Evolutionary conservation across 2,888 invertebrate species (phyloP).

Genomic region (Cantharis nigra): DNA sequence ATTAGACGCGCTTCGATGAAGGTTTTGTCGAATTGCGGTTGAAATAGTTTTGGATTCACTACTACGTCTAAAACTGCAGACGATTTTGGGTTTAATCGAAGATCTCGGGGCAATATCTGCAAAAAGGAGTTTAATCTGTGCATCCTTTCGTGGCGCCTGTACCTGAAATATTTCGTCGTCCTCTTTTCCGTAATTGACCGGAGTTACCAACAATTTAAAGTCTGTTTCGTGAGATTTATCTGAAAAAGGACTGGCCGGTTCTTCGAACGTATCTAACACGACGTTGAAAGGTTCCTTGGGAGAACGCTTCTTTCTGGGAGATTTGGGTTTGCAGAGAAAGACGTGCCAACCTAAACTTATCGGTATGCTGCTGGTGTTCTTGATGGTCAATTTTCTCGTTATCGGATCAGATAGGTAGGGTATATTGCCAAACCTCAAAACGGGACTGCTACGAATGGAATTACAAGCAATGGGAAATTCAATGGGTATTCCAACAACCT

Average conservation of each 20-base stretch:
- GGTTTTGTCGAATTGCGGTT: conserved; percentile 4
- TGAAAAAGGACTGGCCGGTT: not conserved
- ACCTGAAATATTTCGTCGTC: conserved; percentile 31
- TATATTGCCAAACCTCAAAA: conserved; percentile 44
- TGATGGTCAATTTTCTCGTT: conserved; percentile 40
- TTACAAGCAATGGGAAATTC: conserved; percentile 50
- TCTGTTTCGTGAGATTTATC: not conserved
- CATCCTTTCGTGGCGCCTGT: not conserved
- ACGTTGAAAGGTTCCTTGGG: conserved; percentile 40
- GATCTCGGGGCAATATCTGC: conserved; percentile 37
- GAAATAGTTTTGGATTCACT: conserved; percentile 15
- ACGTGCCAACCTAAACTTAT: conserved; percentile 46
- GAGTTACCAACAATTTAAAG: conserved; percentile 19
- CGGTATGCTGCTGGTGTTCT: conserved; percentile 44
- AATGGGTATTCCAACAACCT: conserved; percentile 51
- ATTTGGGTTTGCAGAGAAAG: conserved; percentile 32
- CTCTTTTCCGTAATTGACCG: conserved; percentile 40
- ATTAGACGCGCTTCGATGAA: conserved; percentile 21
- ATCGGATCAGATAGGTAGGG: conserved; percentile 29
- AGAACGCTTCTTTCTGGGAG: conserved; percentile 8
- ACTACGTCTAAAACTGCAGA: conserved; percentile 29
- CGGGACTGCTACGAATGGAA: conserved; percentile 41
- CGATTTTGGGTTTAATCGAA: conserved; percentile 37
- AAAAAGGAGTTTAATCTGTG: not conserved
- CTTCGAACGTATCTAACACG: conserved; percentile 35